phyloP scores from a whole-genome alignment of 2,797 vertebrate species.

The Brachymystax lenok region DNA sequence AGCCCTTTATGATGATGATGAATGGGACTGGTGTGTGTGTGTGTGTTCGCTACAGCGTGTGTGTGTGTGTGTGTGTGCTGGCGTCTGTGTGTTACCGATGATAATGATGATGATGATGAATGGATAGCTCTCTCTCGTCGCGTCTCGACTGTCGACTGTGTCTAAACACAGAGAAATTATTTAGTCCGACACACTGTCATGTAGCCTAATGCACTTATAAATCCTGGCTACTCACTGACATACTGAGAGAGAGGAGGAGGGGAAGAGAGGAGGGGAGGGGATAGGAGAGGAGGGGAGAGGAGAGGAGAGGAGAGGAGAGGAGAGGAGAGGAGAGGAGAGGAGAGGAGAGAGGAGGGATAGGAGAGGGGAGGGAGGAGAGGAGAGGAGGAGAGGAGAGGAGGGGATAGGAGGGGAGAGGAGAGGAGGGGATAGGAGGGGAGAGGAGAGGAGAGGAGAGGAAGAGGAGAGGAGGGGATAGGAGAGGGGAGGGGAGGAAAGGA shows the following conservation, averaged over 20 bases:
- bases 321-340: background rate
- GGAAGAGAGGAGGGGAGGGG: constrained; percentile 3
- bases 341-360: background rate
- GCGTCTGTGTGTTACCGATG: constrained; percentile 47
- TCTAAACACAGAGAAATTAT: constrained; percentile 91
- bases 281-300: background rate
- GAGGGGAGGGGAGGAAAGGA: constrained; percentile 10
- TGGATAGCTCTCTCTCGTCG: constrained; percentile 79
- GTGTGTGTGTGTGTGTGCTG: constrained; percentile 31
- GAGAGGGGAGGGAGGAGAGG: background rate
- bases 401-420: background rate
- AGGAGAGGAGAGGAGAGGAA: background rate
- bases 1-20: constrained; percentile 57
- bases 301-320: background rate
- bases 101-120: constrained; percentile 72
- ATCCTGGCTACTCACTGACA: constrained; percentile 80
- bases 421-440: background rate
- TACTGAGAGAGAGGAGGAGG: constrained; percentile 25
- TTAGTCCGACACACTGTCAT: constrained; percentile 89
- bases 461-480: too few species aligned
- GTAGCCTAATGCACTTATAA: constrained; percentile 94
- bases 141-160: constrained; percentile 89
- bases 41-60: constrained; percentile 1
- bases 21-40: constrained; percentile 49
- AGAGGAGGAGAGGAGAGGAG: constrained; percentile 2